A percentile compares a stretch with the other conserved stretches of the same genome.
Conservation (phyloP, 2,888 invertebrate genomes). For the Priocnemis perturbator region DNA sequence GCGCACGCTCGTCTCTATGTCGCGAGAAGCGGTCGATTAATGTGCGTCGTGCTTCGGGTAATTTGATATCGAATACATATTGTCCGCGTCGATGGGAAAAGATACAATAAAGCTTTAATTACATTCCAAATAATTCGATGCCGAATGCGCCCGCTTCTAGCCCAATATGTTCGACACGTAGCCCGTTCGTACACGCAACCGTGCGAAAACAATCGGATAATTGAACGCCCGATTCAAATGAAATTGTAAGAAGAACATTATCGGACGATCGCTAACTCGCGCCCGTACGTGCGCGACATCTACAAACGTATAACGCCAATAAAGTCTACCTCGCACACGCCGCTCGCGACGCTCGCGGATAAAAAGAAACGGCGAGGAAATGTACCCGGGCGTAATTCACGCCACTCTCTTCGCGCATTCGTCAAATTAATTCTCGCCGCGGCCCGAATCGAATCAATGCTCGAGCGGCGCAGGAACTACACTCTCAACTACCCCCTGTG, state of each 20-base stretch:
- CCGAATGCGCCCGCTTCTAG: slow-evolving; percentile 12
- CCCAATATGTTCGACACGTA: slow-evolving; percentile 18
- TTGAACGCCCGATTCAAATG: slow-evolving; percentile 8
- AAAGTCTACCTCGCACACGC: too few relatives aligned
- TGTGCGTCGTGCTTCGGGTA: background rate
- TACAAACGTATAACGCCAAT: too few relatives aligned
- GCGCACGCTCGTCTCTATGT: background rate
- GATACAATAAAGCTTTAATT: slow-evolving; percentile 15
- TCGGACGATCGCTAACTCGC: too few relatives aligned
- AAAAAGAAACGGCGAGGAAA: slow-evolving; percentile 6
- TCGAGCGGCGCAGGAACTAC: too few relatives aligned
- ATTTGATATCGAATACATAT: slow-evolving; percentile 7
- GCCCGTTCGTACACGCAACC: background rate
- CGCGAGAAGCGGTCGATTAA: background rate
- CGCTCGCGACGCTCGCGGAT: background rate
- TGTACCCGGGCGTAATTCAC: too few relatives aligned
- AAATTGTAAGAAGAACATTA: slow-evolving; percentile 4
- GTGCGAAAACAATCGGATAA: slow-evolving; percentile 7
- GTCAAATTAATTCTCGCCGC: too few relatives aligned
- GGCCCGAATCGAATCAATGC: too few relatives aligned
- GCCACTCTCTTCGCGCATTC: too few relatives aligned
- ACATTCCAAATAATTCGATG: slow-evolving; percentile 16
- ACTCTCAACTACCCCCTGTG: too few relatives aligned
- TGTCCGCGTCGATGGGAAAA: background rate
- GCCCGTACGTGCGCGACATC: too few relatives aligned